Conservation (phyloP, 30 jellyfish, hydroid and myxozoan genomes). For the Hydractinia symbiolongicarpus region DNA sequence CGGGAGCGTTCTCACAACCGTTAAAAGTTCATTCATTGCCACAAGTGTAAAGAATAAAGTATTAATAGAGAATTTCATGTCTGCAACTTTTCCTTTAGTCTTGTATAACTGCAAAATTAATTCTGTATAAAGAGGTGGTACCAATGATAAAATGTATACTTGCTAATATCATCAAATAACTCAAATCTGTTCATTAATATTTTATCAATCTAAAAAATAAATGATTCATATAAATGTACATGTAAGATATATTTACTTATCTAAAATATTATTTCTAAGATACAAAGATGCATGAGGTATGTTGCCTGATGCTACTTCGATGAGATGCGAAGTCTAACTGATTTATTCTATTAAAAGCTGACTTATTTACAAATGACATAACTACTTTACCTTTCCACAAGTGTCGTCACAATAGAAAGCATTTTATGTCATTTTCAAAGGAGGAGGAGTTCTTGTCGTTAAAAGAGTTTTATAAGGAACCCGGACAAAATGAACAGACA, state of each 20-base stretch:
- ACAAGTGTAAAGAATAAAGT: too few relatives aligned
- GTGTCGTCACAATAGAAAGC: constrained; percentile 15
- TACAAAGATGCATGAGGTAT: constrained; percentile 5
- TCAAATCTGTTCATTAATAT: not conserved
- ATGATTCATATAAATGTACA: not conserved
- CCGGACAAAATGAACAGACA: constrained; percentile 26
- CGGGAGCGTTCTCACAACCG: not conserved
- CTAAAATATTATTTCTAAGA: not conserved
- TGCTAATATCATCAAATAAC: too few relatives aligned
- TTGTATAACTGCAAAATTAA: too few relatives aligned
- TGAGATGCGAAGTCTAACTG: not conserved
- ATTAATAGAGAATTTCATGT: too few relatives aligned
- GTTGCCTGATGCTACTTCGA: not conserved
- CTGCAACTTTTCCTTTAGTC: too few relatives aligned
- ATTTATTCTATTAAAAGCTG: not conserved
- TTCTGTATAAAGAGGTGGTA: too few relatives aligned
- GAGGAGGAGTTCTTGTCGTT: constrained; percentile 26
- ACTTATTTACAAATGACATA: constrained; percentile 1
- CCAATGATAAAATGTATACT: too few relatives aligned
- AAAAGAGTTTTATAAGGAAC: constrained; percentile 20
- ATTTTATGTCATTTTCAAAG: constrained; percentile 8
- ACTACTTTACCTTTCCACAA: constrained; percentile 6
- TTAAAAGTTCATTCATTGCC: too few relatives aligned
- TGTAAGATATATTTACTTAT: not conserved
- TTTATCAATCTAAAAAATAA: constrained; percentile 4